phyloP scores from a whole-genome alignment of 1,140 invertebrate species.

The Plodia interpunctella region DNA sequence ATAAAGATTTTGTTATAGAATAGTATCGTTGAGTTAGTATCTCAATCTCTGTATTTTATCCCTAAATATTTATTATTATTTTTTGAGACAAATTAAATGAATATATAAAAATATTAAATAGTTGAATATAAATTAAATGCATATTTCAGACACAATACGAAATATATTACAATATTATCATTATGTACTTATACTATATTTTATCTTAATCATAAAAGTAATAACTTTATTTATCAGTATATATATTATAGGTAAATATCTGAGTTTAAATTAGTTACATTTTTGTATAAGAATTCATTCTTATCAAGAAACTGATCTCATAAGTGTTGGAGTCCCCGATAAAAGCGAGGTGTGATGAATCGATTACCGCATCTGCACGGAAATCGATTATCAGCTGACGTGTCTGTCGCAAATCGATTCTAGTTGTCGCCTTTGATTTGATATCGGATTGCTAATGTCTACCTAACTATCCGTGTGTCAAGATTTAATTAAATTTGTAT shows the following conservation, averaged over 20 bases:
- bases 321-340: conserved; percentile 41
- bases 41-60: too few species aligned
- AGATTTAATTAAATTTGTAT: conserved; percentile 18
- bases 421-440: conserved; percentile 57
- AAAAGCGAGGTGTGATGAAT: conserved; percentile 42
- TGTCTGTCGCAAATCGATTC: conserved; percentile 68
- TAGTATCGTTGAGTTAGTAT: too few species aligned
- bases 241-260: background rate
- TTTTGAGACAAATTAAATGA: too few species aligned
- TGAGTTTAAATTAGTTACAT: conserved; percentile 9
- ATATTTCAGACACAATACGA: too few species aligned
- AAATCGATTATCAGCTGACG: conserved; percentile 53
- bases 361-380: conserved; percentile 51
- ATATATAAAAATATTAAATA: too few species aligned
- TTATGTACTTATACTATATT: too few species aligned
- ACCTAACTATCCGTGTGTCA: conserved; percentile 11
- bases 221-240: background rate
- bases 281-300: conserved; percentile 14
- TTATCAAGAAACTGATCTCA: conserved; percentile 13
- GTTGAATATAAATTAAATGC: too few species aligned
- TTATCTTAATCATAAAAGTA: too few species aligned
- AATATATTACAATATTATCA: too few species aligned
- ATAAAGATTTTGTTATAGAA: too few species aligned
- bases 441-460: conserved; percentile 10
- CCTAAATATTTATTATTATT: too few species aligned